These are phyloP conservation scores for Drosophila kepulauana DNA, from an alignment of 1,140 invertebrate genomes.

Conservation along the genomic window DNA sequence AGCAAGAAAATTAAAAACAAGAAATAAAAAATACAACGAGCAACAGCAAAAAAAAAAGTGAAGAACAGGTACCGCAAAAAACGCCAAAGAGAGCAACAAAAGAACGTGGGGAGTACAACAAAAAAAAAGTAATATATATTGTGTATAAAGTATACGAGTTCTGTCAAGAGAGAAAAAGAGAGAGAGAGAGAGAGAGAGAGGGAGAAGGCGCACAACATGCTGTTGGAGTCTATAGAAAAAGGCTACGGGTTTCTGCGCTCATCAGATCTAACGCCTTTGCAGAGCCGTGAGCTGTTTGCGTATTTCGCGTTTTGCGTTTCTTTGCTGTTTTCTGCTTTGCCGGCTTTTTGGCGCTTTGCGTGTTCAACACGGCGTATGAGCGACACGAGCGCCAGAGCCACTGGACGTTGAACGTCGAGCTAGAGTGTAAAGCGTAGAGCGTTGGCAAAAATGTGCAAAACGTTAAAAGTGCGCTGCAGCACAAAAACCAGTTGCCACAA, in stretches of 20 bases:
- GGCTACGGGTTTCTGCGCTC: neutral
- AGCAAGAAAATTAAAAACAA: constrained; percentile 56
- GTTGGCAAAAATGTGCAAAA: constrained; percentile 11
- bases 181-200: neutral
- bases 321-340: constrained; percentile 8
- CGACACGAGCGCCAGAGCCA: constrained; percentile 40
- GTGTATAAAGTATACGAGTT: neutral
- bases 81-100: constrained; percentile 5
- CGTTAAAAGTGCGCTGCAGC: constrained; percentile 35
- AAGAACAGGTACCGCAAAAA: neutral
- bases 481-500: constrained; percentile 53
- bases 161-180: neutral
- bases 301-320: constrained; percentile 21
- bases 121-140: too few relatives aligned
- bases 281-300: constrained; percentile 43
- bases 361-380: constrained; percentile 75
- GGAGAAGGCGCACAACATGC: too few relatives aligned
- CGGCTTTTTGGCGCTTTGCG: constrained; percentile 43
- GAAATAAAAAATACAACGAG: constrained; percentile 22
- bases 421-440: neutral
- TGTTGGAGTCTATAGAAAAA: constrained; percentile 6
- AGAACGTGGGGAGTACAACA: neutral
- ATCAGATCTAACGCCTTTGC: constrained; percentile 44
- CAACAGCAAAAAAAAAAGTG: constrained; percentile 1
- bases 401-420: constrained; percentile 14